Base-by-base conservation (phyloP, 92 coral and sea anemone genomes). In the Montipora capitata region DNA sequence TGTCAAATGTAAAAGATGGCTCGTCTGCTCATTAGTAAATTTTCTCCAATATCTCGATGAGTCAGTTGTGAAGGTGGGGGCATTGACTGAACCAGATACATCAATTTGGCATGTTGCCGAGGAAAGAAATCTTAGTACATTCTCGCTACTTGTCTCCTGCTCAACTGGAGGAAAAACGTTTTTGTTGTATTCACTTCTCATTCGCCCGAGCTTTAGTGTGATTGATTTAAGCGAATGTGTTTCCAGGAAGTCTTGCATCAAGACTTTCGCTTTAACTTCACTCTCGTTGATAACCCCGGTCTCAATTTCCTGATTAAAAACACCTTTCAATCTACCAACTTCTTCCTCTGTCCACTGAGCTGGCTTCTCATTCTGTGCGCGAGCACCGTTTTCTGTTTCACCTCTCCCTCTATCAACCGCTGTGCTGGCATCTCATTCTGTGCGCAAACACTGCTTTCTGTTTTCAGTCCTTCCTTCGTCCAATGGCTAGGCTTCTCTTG, bases 11-110 rank as follows among this genome's bases (percentile, higher is more conserved):
- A 54, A 10, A 39, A 82, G 39, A 6, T 17, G 63, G 58, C 65
- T 67, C 86, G 77, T 68, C 72, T 81, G 86, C 44, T 45, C 67
- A 7, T 81, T 17, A 9, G 66, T 65, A 69, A 81, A 81, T 65
- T 81, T 81, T 48, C 66, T 68, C 86, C 86, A 81, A 61, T 61
- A 61, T 61, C 66, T 61, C 20, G 66, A 61, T 27, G 35, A 61
- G 20, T 61, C 66, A 14, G 66, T 2, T 61, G 66, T 61, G 13
- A 61, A 61, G 67, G 67, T 15, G 35, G 67, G 67, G 67, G 38
- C 67, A 62, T n/a, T 16, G 67, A 16, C 67, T 62, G 67, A 5
- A 62, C 39, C 67, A 62, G 67, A 62, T 62, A 4, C 67, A 15
- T 62, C 67, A 62, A 10, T 62, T 62, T 62, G 67, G 67, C 67